These are phyloP conservation scores for Spheniscus humboldti DNA, from an alignment of 2,797 vertebrate genomes.

Conservation along the genomic window DNA sequence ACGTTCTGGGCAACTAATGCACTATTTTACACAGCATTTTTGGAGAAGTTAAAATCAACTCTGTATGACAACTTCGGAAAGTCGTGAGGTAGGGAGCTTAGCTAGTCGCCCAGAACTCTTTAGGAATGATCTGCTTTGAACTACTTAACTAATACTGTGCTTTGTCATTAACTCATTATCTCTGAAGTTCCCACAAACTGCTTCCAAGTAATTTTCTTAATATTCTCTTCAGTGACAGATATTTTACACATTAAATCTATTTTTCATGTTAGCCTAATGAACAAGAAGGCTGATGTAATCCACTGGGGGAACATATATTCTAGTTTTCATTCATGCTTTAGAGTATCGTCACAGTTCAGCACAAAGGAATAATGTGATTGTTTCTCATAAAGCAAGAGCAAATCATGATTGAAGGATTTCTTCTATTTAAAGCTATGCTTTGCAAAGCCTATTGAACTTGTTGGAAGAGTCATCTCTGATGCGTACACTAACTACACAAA, in stretches of 20 bases:
- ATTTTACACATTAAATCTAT: conserved; percentile 6
- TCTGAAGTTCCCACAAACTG: not conserved
- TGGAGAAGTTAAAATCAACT: not conserved
- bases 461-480: conserved; percentile 20
- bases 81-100: not conserved
- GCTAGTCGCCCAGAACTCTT: not conserved
- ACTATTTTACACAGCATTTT: not conserved
- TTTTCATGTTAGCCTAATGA: conserved; percentile 49
- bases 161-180: not conserved
- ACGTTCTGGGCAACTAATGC: conserved; percentile 6
- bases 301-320: not conserved
- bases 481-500: conserved; percentile 9
- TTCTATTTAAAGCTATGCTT: conserved; percentile 29
- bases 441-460: conserved; percentile 32
- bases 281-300: conserved; percentile 36
- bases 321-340: conserved; percentile 65
- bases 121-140: not conserved
- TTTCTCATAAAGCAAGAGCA: conserved; percentile 40
- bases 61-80: not conserved
- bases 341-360: conserved; percentile 5
- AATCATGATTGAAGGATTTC: conserved; percentile 44
- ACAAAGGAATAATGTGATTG: conserved; percentile 49
- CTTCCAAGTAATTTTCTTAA: not conserved
- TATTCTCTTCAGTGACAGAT: not conserved
- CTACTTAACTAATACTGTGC: not conserved